Base-by-base conservation (phyloP, 2,888 invertebrate genomes). In the Cheilosia soror region DNA sequence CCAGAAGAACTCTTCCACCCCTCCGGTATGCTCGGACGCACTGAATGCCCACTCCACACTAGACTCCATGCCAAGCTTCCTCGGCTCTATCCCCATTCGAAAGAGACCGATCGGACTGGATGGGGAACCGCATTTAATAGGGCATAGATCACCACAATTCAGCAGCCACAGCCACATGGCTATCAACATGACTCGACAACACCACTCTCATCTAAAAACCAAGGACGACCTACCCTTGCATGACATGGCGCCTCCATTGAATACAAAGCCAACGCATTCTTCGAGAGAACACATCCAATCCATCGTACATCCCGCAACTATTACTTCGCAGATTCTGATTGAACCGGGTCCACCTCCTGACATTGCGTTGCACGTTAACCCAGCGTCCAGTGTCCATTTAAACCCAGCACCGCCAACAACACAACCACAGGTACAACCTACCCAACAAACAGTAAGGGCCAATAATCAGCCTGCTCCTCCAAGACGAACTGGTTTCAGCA, bases 401-500 rank as follows among this genome's bases (percentile, higher is more conserved):
- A 84, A 87, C 44, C 79, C 88, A 25, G 87, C 81, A 72, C 85
- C 33, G 53, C 66, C 47, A 71, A 80, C 20, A 40, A 71, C 87
- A 15, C 72, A 88, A n/a, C 69, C 87, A 13, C 87, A 85, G 51
- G 71, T 85, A 57, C 57, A 87, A 44, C 85, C 86, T 58, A 73
- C 83, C 49, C 82, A 68, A 53, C 87, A 82, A 57, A 87, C 83
- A 47, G 69, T 86, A 29, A 72, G 88, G 71, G 66, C 79, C 20
- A 65, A 78, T 27, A 87, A 81, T 73, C 88, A 87, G 42, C 68
- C 69, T 40, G 47, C 69, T 51, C 53, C 87, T 68, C 80, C 95
- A 9, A 94, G 96, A 88, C 96, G 96, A 89, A 96, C 96, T 90
- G 97, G 97, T 20, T 97, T 97, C 92, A 97, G 97, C 90, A 97